Evolutionary conservation across 2,888 invertebrate genomes (phyloP).

Genomic region (Aleiodes testaceus): DNA sequence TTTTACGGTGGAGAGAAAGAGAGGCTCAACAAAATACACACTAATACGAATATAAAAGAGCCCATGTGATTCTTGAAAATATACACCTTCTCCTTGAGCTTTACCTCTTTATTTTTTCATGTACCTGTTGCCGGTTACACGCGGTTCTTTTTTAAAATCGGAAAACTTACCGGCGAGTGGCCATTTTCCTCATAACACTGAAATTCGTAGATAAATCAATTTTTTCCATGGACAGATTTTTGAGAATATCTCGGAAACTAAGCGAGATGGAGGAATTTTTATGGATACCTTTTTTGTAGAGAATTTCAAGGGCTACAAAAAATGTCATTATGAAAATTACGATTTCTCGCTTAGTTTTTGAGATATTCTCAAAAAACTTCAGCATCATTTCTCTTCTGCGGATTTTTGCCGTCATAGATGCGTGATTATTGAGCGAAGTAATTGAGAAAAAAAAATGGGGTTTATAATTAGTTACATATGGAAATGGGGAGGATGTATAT

Average conservation of each 20-base stretch:
- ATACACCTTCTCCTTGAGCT: slow-evolving; percentile 45
- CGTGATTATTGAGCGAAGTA: not conserved
- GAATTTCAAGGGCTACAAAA: no score
- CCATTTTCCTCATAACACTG: no score
- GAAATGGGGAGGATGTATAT: slow-evolving; percentile 27
- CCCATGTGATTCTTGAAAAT: not conserved
- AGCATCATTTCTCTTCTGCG: no score
- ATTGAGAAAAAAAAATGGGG: slow-evolving; percentile 10
- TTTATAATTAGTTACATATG: slow-evolving; percentile 16
- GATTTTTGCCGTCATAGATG: not conserved
- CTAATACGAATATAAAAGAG: no score
- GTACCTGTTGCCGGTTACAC: slow-evolving; percentile 39
- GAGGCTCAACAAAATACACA: not conserved
- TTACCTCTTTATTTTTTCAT: slow-evolving; percentile 31
- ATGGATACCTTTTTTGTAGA: no score
- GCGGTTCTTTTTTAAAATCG: slow-evolving; percentile 57
- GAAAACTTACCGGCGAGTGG: slow-evolving; percentile 52
- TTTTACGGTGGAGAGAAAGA: not conserved
- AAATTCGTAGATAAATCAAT: no score
- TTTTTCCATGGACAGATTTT: no score
- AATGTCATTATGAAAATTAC: no score
- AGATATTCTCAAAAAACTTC: no score
- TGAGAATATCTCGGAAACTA: no score
- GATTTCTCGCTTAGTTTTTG: no score
- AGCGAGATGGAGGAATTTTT: no score